These are phyloP conservation scores for Scaptodrosophila lebanonensis DNA, from an alignment of 1,140 invertebrate genomes.

Conservation along the genomic window DNA sequence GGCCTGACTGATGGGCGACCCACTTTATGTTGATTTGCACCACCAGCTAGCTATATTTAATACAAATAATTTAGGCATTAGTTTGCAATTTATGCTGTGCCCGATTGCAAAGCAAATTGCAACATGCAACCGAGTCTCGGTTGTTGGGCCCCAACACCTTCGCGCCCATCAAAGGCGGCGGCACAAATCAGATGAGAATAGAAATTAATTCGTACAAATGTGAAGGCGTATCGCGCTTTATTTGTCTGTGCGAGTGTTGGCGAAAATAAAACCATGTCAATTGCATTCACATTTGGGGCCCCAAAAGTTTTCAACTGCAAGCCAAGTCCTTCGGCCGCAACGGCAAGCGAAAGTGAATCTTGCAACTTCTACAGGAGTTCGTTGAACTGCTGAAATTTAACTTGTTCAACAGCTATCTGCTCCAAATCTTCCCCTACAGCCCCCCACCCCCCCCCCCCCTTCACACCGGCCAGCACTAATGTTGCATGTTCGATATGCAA, in stretches of 20 bases:
- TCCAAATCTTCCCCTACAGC: conserved; percentile 3
- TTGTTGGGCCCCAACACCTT: too few relatives aligned
- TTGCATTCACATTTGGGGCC: conserved; percentile 65
- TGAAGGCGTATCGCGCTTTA: conserved; percentile 19
- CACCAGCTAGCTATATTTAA: conserved; percentile 70
- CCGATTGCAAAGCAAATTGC: conserved; percentile 47
- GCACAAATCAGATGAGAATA: conserved; percentile 39
- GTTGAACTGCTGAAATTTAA: conserved; percentile 32
- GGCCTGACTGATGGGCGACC: conserved; percentile 34
- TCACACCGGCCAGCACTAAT: conserved; percentile 41
- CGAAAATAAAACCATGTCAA: conserved; percentile 71
- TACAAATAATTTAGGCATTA: conserved; percentile 72
- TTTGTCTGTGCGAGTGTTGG: conserved; percentile 15
- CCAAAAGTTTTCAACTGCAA: conserved; percentile 27
- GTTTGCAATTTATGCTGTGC: conserved; percentile 68
- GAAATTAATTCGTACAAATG: conserved; percentile 61
- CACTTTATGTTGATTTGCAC: too few relatives aligned
- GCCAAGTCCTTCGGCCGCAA: conserved; percentile 16
- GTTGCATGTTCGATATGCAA: too few relatives aligned
- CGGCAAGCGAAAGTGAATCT: conserved; percentile 37
- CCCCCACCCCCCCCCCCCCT: background rate
- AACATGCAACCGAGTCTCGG: conserved; percentile 24
- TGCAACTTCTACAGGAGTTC: conserved; percentile 26
- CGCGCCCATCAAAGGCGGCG: too few relatives aligned
- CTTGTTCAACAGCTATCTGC: too few relatives aligned